Evolutionary conservation across 1,140 invertebrate species (phyloP), one percentile per base, ranked within the genome.

Genomic region (Venturia canescens): DNA sequence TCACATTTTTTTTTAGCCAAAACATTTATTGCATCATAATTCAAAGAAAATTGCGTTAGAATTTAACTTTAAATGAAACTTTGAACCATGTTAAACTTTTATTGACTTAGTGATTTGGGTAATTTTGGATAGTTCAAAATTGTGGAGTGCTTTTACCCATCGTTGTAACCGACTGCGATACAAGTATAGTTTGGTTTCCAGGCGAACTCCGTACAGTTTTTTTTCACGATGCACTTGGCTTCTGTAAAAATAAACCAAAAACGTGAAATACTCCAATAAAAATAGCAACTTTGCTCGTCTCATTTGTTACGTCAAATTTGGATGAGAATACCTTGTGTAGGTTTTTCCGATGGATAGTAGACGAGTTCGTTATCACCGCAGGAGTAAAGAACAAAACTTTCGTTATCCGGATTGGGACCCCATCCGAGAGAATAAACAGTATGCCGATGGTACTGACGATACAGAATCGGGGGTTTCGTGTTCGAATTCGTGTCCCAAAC

Each of bases 151-250:
- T 26, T 76, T 82, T 88, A 91, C 86, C 95, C 94, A 92, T 94
- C 93, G 84, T 93, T 93, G 88, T 93, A 93, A 53, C 94, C 94
- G 83, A 95, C 81, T 50, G 94, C 93, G 83, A 95, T 88, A 6
- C 93, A 87, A 18, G 90, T 90, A 82, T 90, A 92, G 88, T 95
- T 93, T 74, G 93, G 91, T 85, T 94, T 95, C 94, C 94, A 96
- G 18, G 93, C 89, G 71, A 95, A 91, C 82, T 94, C 94, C 71
- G 93, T 91, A 57, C 91, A 89, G 23, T 84, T 83, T 74, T 90
- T 89, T n/a, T 87, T 85, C 16, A 84, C 71, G 27, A 92, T 11
- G 26, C 86, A 53, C 27, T 74, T 82, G 50, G 89, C 86, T 48
- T 84, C 85, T 83, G 80, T 83, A 83, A 83, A 4, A 7, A 80